A percentile compares a stretch with the other conserved stretches of the same genome.
phyloP scores from a whole-genome alignment of 2,888 invertebrate genomes.

The Drosophila neonasuta region DNA sequence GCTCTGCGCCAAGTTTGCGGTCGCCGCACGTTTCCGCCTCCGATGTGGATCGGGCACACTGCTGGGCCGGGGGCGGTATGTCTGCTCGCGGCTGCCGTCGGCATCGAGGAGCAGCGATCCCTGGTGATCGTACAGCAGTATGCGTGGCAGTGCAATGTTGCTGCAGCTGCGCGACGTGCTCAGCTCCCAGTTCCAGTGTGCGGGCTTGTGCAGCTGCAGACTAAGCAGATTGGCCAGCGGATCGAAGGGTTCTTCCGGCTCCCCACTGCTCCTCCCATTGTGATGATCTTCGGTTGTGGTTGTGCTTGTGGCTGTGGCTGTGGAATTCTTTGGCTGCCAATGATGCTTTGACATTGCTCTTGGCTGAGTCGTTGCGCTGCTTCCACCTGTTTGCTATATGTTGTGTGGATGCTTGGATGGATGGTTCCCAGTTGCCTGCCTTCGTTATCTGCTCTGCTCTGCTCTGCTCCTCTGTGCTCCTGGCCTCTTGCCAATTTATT shows the following conservation, averaged over 20 bases:
- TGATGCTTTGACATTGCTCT: slow-evolving; percentile 71
- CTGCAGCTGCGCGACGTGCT: slow-evolving; percentile 85
- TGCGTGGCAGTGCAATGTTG: slow-evolving; percentile 83
- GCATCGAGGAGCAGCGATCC: slow-evolving; percentile 83
- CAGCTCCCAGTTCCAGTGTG: slow-evolving; percentile 85
- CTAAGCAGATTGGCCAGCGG: slow-evolving; percentile 82
- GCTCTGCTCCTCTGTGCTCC: slow-evolving; percentile 28
- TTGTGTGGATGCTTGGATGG: slow-evolving; percentile 40
- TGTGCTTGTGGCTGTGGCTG: neutral
- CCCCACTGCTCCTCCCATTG: slow-evolving; percentile 4
- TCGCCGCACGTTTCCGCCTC: slow-evolving; percentile 55
- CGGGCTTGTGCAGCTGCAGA: slow-evolving; percentile 84
- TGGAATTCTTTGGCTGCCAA: slow-evolving; percentile 15
- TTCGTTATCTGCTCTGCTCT: slow-evolving; percentile 27
- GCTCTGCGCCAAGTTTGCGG: slow-evolving; percentile 57
- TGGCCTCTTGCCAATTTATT: slow-evolving; percentile 65
- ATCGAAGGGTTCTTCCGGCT: slow-evolving; percentile 53
- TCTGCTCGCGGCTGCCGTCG: slow-evolving; percentile 73
- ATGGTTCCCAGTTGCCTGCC: neutral
- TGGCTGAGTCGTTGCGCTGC: slow-evolving; percentile 29
- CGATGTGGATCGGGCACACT: slow-evolving; percentile 8
- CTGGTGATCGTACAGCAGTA: slow-evolving; percentile 83
- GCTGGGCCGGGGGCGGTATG: slow-evolving; percentile 51
- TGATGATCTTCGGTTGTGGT: neutral
- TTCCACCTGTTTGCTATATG: slow-evolving; percentile 69